Evolutionary conservation across 2,797 vertebrate species (phyloP).

Genomic region (Decapterus maruadsi): DNA sequence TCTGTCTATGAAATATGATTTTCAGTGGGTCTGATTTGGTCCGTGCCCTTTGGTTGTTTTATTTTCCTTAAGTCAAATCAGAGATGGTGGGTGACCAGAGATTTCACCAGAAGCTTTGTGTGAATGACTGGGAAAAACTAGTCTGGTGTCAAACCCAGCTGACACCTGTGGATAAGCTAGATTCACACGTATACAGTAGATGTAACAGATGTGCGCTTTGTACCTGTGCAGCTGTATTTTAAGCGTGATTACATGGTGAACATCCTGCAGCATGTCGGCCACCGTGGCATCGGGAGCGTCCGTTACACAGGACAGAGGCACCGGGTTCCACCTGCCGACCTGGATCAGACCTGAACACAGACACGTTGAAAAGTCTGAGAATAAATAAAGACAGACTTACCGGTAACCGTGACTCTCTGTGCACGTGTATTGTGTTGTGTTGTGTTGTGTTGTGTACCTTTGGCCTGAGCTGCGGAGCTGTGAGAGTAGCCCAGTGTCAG

Average conservation of each 20-base stretch:
- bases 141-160: neutral
- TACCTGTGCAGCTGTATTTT: slow-evolving; percentile 99
- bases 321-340: slow-evolving; percentile 97
- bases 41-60: slow-evolving; percentile 17
- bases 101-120: slow-evolving; percentile 4
- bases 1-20: slow-evolving; percentile 3
- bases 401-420: neutral
- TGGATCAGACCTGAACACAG: slow-evolving; percentile 91
- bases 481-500: slow-evolving; percentile 97
- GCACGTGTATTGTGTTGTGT: neutral
- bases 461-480: slow-evolving; percentile 96
- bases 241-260: slow-evolving; percentile 96
- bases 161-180: neutral
- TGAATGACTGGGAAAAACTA: neutral
- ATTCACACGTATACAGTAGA: neutral
- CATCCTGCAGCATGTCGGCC: slow-evolving; percentile 97
- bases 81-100: neutral
- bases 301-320: slow-evolving; percentile 95
- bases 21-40: slow-evolving; percentile 20
- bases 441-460: slow-evolving; percentile 85
- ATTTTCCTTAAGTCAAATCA: slow-evolving; percentile 8
- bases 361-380: slow-evolving; percentile 4
- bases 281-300: slow-evolving; percentile 96
- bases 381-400: neutral
- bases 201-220: slow-evolving; percentile 1